These are phyloP conservation scores for Siphlonurus alternatus DNA, from an alignment of 2,888 invertebrate species.

Conservation along the genomic window DNA sequence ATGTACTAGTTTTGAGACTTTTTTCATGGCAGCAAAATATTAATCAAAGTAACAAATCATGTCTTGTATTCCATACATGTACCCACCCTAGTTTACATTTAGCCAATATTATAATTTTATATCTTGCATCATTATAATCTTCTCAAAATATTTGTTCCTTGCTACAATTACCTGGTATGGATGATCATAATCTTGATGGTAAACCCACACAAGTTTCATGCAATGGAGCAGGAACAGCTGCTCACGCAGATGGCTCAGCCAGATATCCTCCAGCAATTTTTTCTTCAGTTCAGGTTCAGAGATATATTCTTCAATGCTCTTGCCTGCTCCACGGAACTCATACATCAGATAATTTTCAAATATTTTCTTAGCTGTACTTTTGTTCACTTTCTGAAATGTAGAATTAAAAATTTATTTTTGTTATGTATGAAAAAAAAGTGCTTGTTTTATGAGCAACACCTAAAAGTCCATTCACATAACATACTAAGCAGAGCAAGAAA, in stretches of 20 bases:
- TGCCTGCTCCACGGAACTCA: background rate
- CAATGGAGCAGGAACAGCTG: background rate
- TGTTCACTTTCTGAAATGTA: background rate
- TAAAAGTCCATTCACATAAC: too few relatives aligned
- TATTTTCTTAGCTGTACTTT: background rate
- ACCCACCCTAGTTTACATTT: too few relatives aligned
- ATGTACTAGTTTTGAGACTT: too few relatives aligned
- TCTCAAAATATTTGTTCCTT: too few relatives aligned
- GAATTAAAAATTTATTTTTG: too few relatives aligned
- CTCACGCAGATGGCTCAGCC: background rate
- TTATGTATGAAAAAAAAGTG: background rate
- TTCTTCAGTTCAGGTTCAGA: background rate
- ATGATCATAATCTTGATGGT: background rate
- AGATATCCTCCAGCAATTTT: background rate
- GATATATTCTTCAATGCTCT: background rate
- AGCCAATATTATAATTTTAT: too few relatives aligned
- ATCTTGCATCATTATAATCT: too few relatives aligned
- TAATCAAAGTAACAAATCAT: too few relatives aligned
- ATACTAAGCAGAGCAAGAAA: too few relatives aligned
- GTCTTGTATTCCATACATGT: too few relatives aligned
- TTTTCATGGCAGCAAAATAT: too few relatives aligned
- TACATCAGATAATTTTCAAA: background rate
- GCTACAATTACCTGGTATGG: background rate
- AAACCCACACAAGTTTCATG: background rate
- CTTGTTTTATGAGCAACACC: too few relatives aligned